Conservation (phyloP, 2,113 vertebrate genomes). For the Serilophus lunatus region DNA sequence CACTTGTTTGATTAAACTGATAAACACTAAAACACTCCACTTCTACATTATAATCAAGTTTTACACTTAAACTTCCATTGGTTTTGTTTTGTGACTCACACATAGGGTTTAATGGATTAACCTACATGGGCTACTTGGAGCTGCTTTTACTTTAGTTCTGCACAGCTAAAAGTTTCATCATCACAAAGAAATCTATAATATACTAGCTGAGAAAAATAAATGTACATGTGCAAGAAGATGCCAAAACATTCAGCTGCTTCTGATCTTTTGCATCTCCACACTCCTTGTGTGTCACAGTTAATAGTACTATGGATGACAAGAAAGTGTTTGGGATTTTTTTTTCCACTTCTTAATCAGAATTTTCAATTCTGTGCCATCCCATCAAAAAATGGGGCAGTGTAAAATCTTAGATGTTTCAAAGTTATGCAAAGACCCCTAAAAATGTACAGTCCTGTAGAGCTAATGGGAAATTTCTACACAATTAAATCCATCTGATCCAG, state of each 20-base stretch:
- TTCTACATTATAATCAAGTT: not conserved
- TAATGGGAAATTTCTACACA: not conserved
- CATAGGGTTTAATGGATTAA: not conserved
- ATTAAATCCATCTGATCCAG: not conserved
- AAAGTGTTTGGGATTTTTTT: not conserved
- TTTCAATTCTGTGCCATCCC: not conserved
- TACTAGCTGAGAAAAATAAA: not conserved
- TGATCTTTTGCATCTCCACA: not conserved
- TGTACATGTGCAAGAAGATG: not conserved
- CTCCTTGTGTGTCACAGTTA: not conserved
- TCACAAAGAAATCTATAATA: not conserved
- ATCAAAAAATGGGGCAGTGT: not conserved
- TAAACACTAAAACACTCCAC: not conserved
- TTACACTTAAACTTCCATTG: not conserved
- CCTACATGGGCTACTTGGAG: not conserved
- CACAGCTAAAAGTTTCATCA: not conserved
- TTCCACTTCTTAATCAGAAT: not conserved
- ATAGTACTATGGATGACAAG: not conserved
- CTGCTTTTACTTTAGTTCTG: not conserved
- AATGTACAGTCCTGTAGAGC: not conserved
- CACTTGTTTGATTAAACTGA: not conserved
- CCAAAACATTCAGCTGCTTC: not conserved
- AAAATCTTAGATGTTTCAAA: not conserved
- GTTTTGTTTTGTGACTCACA: slow-evolving; percentile 3
- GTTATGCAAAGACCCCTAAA: not conserved